These are phyloP conservation scores for Lampris megalopsis DNA, from an alignment of 2,113 vertebrate species.

Conservation along the genomic window DNA sequence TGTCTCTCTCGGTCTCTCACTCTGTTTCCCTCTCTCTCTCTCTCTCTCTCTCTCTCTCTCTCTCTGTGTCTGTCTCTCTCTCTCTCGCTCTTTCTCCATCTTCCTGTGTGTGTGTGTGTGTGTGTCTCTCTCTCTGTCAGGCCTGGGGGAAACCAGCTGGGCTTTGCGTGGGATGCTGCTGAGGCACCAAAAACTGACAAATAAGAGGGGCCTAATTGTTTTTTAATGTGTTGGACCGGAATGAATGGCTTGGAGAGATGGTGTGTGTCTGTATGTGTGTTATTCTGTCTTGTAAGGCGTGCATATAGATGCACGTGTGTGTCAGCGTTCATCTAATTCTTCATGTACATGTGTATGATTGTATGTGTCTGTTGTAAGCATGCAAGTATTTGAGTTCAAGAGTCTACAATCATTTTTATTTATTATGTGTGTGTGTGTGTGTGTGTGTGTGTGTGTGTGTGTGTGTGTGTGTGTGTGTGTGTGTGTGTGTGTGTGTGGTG, in stretches of 20 bases:
- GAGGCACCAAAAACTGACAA: slow-evolving; percentile 59
- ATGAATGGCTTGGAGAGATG: not conserved
- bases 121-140: slow-evolving; percentile 18
- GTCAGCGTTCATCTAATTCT: not conserved
- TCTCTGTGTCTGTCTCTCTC: not conserved
- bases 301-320: not conserved
- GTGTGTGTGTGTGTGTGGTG: not conserved
- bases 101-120: not conserved
- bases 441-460: not conserved
- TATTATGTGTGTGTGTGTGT: not conserved
- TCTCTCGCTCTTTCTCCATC: not conserved
- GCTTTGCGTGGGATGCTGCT: slow-evolving; percentile 46
- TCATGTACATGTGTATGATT: not conserved
- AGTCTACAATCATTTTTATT: not conserved
- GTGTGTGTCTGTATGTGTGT: slow-evolving; percentile 22
- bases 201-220: slow-evolving; percentile 70
- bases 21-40: not conserved
- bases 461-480: not conserved
- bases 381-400: not conserved
- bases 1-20: not conserved
- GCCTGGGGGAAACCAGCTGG: slow-evolving; percentile 58
- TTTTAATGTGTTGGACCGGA: slow-evolving; percentile 70
- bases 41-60: not conserved
- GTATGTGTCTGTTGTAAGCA: not conserved
- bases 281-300: not conserved